phyloP scores from a whole-genome alignment of 2,797 vertebrate species.

The Coendou prehensilis region DNA sequence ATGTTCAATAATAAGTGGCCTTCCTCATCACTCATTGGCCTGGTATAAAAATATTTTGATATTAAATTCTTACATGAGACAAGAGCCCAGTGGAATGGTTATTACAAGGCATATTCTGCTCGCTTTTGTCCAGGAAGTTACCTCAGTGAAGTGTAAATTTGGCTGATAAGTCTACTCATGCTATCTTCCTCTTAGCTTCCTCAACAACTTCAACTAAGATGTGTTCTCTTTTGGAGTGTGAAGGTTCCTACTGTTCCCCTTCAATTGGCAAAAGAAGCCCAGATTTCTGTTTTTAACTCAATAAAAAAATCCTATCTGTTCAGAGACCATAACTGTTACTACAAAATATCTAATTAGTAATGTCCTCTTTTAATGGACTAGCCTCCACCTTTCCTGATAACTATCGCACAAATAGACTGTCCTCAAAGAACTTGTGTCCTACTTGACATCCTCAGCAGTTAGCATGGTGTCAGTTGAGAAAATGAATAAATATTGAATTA shows the following conservation, averaged over 20 bases:
- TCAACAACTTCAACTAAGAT: not conserved
- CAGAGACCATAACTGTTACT: not conserved
- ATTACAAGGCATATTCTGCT: not conserved
- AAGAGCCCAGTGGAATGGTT: not conserved
- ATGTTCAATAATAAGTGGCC: not conserved
- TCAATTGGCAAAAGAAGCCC: not conserved
- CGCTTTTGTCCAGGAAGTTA: not conserved
- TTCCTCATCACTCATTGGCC: not conserved
- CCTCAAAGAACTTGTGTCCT: not conserved
- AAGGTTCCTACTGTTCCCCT: not conserved
- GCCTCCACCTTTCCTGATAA: not conserved
- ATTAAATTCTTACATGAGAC: not conserved
- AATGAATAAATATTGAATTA: not conserved
- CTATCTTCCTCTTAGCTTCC: not conserved
- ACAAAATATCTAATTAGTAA: not conserved
- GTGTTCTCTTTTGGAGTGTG: not conserved
- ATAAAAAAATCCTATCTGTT: not conserved
- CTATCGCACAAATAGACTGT: not conserved
- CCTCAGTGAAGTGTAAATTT: not conserved
- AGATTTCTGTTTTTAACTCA: not conserved
- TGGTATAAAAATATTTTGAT: slow-evolving; percentile 10
- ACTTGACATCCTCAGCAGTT: not conserved
- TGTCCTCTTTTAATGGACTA: not conserved
- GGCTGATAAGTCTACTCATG: not conserved
- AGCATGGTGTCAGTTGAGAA: not conserved